These are phyloP conservation scores for Echinometra lucunter DNA, from an alignment of 53 echinoderm and acorn worm genomes.

Conservation along the genomic window DNA sequence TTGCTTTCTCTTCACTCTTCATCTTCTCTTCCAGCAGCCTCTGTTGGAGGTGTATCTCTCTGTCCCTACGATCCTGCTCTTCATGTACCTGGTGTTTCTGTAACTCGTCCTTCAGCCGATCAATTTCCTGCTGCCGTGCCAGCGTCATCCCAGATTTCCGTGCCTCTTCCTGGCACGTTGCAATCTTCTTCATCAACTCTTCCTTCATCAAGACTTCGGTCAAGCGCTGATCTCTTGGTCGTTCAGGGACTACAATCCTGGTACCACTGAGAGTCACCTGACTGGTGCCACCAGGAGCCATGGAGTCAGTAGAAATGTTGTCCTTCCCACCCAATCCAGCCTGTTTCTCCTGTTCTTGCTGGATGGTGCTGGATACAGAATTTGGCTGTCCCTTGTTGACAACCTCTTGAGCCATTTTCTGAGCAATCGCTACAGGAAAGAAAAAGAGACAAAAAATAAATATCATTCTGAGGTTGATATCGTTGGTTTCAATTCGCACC, in stretches of 20 bases:
- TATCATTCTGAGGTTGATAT: neutral
- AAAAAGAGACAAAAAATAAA: neutral
- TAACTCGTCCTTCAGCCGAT: slow-evolving; percentile 6
- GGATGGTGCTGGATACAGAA: neutral
- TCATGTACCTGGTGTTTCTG: neutral
- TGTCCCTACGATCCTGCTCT: neutral
- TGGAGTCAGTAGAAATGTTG: neutral
- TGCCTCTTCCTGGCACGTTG: neutral
- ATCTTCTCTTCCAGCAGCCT: slow-evolving; percentile 12
- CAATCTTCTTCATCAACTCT: slow-evolving; percentile 14
- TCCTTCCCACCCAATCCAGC: neutral
- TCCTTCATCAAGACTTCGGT: neutral
- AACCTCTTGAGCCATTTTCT: neutral
- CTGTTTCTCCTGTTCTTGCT: neutral
- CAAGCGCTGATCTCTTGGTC: neutral
- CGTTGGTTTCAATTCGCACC: neutral
- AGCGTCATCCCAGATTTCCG: neutral
- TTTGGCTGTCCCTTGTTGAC: neutral
- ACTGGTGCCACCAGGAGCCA: neutral
- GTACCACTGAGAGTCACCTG: neutral
- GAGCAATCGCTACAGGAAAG: neutral
- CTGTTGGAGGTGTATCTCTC: slow-evolving; percentile 42
- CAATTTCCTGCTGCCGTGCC: neutral
- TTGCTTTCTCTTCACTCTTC: slow-evolving; percentile 36
- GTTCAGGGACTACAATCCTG: neutral